Evolutionary conservation across 2,113 vertebrate genomes (phyloP).

Genomic region (Pelusios castaneus): DNA sequence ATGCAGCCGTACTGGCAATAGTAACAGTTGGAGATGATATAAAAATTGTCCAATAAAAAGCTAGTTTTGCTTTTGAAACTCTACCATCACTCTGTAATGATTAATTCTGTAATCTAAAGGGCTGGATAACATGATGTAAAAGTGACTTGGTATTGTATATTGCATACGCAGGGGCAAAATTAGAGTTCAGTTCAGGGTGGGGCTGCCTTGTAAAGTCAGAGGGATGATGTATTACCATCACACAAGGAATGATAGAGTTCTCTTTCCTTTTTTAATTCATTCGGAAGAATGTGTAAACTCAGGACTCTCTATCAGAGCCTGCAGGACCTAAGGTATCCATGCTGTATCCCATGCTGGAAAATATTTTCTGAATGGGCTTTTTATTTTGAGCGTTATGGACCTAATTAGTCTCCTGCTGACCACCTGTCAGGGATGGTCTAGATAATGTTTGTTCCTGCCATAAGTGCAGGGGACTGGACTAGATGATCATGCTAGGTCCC

Average conservation of each 20-base stretch:
- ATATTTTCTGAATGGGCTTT: background rate
- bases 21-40: background rate
- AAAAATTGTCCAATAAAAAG: background rate
- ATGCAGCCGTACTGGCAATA: background rate
- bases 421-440: no score
- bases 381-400: constrained; percentile 10
- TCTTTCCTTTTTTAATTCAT: constrained; percentile 45
- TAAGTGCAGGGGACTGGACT: no score
- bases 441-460: no score
- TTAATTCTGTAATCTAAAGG: background rate
- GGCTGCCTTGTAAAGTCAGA: constrained; percentile 28
- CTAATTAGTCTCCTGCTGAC: background rate
- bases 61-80: background rate
- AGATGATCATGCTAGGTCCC: no score
- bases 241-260: background rate
- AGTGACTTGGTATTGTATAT: background rate
- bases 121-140: background rate
- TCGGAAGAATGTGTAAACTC: background rate
- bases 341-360: background rate
- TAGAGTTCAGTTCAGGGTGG: background rate
- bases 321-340: background rate
- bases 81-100: background rate
- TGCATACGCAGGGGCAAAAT: background rate
- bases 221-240: constrained; percentile 14
- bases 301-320: background rate